phyloP scores from a whole-genome alignment of 2,113 vertebrate genomes.

The Eubucco bourcierii region DNA sequence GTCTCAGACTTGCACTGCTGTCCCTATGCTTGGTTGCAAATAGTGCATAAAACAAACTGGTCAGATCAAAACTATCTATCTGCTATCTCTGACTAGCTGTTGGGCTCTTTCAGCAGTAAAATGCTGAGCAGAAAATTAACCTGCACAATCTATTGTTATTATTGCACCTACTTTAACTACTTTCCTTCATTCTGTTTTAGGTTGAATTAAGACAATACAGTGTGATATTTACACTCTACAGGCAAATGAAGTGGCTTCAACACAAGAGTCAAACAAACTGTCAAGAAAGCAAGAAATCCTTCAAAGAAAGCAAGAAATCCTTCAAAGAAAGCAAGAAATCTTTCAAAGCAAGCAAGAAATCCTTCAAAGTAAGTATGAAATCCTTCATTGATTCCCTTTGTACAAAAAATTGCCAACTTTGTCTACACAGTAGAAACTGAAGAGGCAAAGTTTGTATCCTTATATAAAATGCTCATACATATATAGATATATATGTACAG shows the following conservation, averaged over 20 bases:
- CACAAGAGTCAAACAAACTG: constrained; percentile 49
- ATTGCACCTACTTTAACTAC: constrained; percentile 30
- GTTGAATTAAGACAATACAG: constrained; percentile 62
- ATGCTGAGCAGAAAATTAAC: background rate
- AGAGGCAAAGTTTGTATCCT: constrained; percentile 64
- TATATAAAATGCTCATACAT: background rate
- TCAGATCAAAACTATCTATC: background rate
- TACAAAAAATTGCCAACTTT: constrained; percentile 69
- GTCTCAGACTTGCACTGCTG: background rate
- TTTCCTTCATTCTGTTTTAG: constrained; percentile 11
- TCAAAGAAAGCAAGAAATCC: constrained; percentile 64
- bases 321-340: constrained; percentile 65
- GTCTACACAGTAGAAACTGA: constrained; percentile 77
- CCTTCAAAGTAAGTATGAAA: constrained; percentile 65
- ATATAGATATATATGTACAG: constrained; percentile 14
- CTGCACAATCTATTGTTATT: background rate
- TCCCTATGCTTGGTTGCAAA: constrained; percentile 24
- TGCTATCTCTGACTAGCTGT: background rate
- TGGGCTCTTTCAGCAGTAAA: background rate
- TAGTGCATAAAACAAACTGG: background rate
- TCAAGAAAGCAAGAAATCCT: constrained; percentile 67
- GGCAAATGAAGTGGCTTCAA: constrained; percentile 48
- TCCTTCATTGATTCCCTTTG: constrained; percentile 72
- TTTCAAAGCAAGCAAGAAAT: constrained; percentile 65
- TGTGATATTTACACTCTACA: constrained; percentile 66